Percentiles rank a stretch among this genome's conserved stretches.
phyloP scores from a whole-genome alignment of 2,888 invertebrate genomes.

The Noctuana brunneofusca region DNA sequence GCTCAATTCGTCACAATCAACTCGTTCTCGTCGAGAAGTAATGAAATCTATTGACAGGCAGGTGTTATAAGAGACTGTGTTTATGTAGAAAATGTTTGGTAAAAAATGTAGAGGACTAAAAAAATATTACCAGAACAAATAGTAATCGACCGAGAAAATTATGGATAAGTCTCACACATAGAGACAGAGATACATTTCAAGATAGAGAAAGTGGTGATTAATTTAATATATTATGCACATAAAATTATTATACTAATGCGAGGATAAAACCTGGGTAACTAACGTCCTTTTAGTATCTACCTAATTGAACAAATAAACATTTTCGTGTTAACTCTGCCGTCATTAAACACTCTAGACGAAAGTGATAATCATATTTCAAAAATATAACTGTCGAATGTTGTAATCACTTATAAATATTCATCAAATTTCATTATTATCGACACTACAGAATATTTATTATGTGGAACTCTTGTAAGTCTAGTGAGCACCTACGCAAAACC shows the following conservation, averaged over 20 bases:
- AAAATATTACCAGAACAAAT: background rate
- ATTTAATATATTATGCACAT: too few species aligned
- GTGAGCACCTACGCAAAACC: constrained; percentile 16
- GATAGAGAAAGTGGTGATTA: too few species aligned
- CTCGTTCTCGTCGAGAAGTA: constrained; percentile 4
- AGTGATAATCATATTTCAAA: background rate
- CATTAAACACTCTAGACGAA: background rate
- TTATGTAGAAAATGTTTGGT: background rate
- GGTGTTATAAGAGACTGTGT: background rate
- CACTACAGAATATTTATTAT: constrained; percentile 2
- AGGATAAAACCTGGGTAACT: too few species aligned
- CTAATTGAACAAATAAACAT: too few species aligned
- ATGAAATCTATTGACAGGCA: constrained; percentile 9
- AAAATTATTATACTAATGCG: too few species aligned
- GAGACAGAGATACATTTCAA: too few species aligned
- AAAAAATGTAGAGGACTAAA: background rate
- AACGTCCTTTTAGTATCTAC: too few species aligned
- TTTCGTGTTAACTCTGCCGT: too few species aligned
- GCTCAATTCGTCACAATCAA: constrained; percentile 18
- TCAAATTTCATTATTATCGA: background rate
- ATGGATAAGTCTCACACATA: too few species aligned
- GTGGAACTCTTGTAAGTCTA: constrained; percentile 5
- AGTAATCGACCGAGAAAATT: too few species aligned
- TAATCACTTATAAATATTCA: background rate
- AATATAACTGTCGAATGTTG: background rate